Base-by-base conservation (phyloP, 1,140 invertebrate genomes). In the Penaeus chinensis region DNA sequence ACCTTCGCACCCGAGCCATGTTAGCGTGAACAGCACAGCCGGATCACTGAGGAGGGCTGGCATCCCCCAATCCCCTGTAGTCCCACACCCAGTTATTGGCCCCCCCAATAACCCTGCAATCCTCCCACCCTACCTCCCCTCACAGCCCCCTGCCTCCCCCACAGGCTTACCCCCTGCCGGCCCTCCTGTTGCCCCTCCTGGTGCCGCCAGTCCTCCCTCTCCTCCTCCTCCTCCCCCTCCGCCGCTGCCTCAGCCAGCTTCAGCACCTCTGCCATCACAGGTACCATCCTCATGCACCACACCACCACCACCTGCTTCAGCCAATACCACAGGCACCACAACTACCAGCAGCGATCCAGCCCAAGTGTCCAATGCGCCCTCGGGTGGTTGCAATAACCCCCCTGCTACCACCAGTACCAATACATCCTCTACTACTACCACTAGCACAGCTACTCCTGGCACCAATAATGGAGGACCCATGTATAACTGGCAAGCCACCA, bases 401-500 rank as follows among this genome's bases (percentile, higher is more conserved):
- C 42, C 71, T 32, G 27, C 42, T 27, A 27, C 71, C 27, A 74
- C 71, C 42, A 74, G 71, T 74, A 74, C 27, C 71, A 74, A 74
- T 37, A 74, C 42, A 19, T 27, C 42, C 42, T 32, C 42, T 74
- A 32, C 71, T 74, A 37, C 71, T 32, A 74, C 27, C 42, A 74
- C 27, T 27, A 24, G 27, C 42, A 32, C 71, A 66, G 47, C 76
- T 8, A 19, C 65, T 82, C 47, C 61, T n/a, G 27, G 61, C 69
- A 61, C 60, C 74, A 80, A 27, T 32, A 88, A 88, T 76, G 65
- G 84, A 32, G 89, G 90, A 22, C 82, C 89, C 42, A 66, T 91
- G 65, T 91, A 91, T 74, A 91, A 92, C 82, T 92, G 92, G 92
- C 92, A 93, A 89, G 91, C 95, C 32, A 95, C 94, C 20, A 96